phyloP scores from a whole-genome alignment of 2,797 vertebrate genomes.

The Cyclopterus lumpus region DNA sequence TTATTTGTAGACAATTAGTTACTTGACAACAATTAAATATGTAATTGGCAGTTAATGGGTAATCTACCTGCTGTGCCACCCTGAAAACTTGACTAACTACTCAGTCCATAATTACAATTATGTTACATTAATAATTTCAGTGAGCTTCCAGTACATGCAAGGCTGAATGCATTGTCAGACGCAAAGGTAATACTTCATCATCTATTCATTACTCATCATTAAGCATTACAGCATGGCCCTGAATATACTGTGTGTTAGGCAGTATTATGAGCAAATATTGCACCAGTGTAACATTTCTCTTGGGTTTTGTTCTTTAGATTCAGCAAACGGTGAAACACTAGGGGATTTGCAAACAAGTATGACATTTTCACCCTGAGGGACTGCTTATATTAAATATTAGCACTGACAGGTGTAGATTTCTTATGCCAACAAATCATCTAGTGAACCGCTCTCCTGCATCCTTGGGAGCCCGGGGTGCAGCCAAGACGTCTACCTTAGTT shows the following conservation, averaged over 20 bases:
- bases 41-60: slow-evolving; percentile 75
- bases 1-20: slow-evolving; percentile 70
- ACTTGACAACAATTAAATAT: slow-evolving; percentile 71
- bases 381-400: slow-evolving; percentile 64
- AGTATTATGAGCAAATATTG: slow-evolving; percentile 46
- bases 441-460: slow-evolving; percentile 25
- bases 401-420: slow-evolving; percentile 59
- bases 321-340: slow-evolving; percentile 47
- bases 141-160: slow-evolving; percentile 51
- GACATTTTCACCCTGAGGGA: slow-evolving; percentile 63
- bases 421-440: slow-evolving; percentile 48
- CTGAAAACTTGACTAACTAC: slow-evolving; percentile 70
- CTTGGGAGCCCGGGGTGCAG: slow-evolving; percentile 1
- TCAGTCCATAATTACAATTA: slow-evolving; percentile 75
- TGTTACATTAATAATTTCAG: slow-evolving; percentile 76
- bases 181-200: slow-evolving; percentile 72
- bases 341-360: slow-evolving; percentile 54
- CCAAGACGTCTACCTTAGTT: slow-evolving; percentile 7
- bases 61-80: slow-evolving; percentile 66
- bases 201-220: slow-evolving; percentile 74
- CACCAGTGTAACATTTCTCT: slow-evolving; percentile 37
- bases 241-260: slow-evolving; percentile 43
- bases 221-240: slow-evolving; percentile 51
- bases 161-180: slow-evolving; percentile 53
- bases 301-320: slow-evolving; percentile 35